These are phyloP conservation scores for Poicephalus gulielmi DNA, from an alignment of 2,113 vertebrate species.

Conservation along the genomic window DNA sequence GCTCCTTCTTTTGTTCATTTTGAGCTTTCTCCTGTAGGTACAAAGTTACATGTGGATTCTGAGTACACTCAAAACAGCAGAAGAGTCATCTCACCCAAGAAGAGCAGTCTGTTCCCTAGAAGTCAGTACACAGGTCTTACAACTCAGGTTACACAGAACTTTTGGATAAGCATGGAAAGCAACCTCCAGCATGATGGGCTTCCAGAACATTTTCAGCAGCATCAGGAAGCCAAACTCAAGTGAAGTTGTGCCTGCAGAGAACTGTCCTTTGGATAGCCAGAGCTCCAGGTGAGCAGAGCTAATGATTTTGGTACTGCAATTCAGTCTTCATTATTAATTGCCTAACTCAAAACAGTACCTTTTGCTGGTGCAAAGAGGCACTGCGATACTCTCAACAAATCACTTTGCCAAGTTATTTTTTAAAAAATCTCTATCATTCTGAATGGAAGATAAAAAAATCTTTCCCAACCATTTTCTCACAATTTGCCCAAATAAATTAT, in stretches of 20 bases:
- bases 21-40: slow-evolving; percentile 78
- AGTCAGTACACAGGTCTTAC: not conserved
- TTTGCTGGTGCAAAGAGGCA: not conserved
- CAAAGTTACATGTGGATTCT: not conserved
- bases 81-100: not conserved
- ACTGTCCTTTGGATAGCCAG: not conserved
- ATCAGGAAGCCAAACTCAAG: not conserved
- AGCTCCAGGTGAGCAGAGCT: not conserved
- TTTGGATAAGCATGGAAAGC: not conserved
- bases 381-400: not conserved
- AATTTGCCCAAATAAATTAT: not conserved
- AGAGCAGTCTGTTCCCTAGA: not conserved
- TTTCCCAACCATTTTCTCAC: not conserved
- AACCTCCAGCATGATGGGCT: not conserved
- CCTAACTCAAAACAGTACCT: not conserved
- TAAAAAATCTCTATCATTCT: not conserved
- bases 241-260: not conserved
- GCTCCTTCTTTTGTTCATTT: slow-evolving; percentile 83
- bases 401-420: not conserved
- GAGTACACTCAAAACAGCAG: not conserved
- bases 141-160: not conserved
- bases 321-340: not conserved
- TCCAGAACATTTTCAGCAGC: not conserved
- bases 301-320: not conserved
- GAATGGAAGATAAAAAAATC: not conserved